Evolutionary conservation across 2,888 invertebrate species (phyloP), one percentile per base, ranked within the genome.

Genomic region (Mythimna ferrago): DNA sequence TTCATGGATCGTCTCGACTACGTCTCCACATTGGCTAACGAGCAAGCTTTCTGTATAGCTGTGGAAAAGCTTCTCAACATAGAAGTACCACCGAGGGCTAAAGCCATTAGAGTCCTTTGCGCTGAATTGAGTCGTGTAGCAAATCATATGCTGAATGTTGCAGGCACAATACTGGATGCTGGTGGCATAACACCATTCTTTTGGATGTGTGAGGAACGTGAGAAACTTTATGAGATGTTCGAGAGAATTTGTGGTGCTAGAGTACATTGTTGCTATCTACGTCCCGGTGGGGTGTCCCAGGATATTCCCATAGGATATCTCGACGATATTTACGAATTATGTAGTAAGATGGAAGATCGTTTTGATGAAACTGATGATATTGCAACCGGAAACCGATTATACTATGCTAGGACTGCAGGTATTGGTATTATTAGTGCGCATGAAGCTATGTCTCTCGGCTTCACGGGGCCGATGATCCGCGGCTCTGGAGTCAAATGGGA

Each of bases 161-260:
- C 97, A 0, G 97, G 98, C 0, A 97, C 98, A 76, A 97, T 98
- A 35, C 94, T 99, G 21, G 99, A 99, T 89, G 97, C 98, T 35
- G 99, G 99, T 35, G 98, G 98, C 6, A 97, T 99, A 83, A 98
- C 99, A 1, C 99, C 99, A 0, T 97, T 98, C 88, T 99, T 99
- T 93, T 99, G 99, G 98, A 96, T 98, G 89, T 98, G 98, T 91
- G 98, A 99, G 93, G 99, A 98, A 93, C 96, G 98, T 65, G 98
- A 98, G 93, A 98, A 98, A 94, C 93, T 98, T 78, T 97, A 98
- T 93, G 99, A 99, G 92, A 97, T 98, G 83, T 98, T 97, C 89
- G 99, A 99, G 91, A 96, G 98, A 79, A 97, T 97, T 1, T 98
- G 97, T 61, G 99, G 99, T 0, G 98, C 98, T 65, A 97, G 99